Conservation (phyloP, 2,888 invertebrate species). For the Unio pictorum region DNA sequence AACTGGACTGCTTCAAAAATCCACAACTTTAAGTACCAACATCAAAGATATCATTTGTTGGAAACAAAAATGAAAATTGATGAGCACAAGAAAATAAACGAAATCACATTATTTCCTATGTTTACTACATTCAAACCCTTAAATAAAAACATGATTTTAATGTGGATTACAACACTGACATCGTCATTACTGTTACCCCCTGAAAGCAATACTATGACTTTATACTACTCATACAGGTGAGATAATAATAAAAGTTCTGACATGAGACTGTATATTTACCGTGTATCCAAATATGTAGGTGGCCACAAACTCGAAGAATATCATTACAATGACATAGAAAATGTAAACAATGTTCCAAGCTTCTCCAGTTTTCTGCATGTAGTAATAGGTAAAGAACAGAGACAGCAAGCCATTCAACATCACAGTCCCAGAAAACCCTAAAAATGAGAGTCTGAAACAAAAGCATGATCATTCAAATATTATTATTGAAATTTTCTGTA, state of each 20-base stretch:
- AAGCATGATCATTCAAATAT: neutral
- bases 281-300: constrained; percentile 91
- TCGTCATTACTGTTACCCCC: too few species aligned
- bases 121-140: too few species aligned
- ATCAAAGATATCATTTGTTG: too few species aligned
- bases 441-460: constrained; percentile 60
- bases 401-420: constrained; percentile 37
- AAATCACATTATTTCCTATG: too few species aligned
- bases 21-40: neutral
- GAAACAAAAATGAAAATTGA: too few species aligned
- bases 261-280: constrained; percentile 75
- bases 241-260: neutral
- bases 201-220: too few species aligned
- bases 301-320: constrained; percentile 88
- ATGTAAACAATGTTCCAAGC: constrained; percentile 89
- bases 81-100: too few species aligned
- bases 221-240: neutral
- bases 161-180: too few species aligned
- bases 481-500: too few species aligned
- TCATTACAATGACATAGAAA: constrained; percentile 83
- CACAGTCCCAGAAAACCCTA: constrained; percentile 46
- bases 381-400: constrained; percentile 64
- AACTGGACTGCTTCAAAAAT: neutral
- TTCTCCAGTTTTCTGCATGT: constrained; percentile 87
- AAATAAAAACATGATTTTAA: too few species aligned